A percentile compares a stretch with the other conserved stretches of the same genome.
These are phyloP conservation scores for Lagorchestes hirsutus DNA, from an alignment of 2,797 vertebrate species.

Conservation along the genomic window DNA sequence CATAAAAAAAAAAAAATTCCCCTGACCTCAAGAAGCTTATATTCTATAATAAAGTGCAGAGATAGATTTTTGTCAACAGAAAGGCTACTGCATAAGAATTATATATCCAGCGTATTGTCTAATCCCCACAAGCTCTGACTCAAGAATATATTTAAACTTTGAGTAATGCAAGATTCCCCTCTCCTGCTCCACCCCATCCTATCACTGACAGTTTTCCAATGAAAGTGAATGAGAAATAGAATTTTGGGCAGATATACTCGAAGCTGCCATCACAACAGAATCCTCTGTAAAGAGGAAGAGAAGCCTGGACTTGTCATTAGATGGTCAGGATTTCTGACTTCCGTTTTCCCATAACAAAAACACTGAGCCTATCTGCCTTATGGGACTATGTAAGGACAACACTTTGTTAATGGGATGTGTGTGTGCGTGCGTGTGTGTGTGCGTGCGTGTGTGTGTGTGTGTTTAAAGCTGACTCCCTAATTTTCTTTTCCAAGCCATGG, in stretches of 20 bases:
- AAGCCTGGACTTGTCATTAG: neutral
- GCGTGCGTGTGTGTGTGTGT: neutral
- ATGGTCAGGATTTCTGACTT: neutral
- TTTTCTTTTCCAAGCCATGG: neutral
- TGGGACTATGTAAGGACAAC: neutral
- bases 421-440: neutral
- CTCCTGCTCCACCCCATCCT: neutral
- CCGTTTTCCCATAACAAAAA: neutral
- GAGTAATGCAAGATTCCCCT: neutral
- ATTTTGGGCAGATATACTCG: neutral
- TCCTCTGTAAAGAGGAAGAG: neutral
- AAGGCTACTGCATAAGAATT: neutral
- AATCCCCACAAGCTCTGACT: neutral
- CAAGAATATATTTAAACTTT: slow-evolving; percentile 20
- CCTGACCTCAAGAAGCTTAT: neutral
- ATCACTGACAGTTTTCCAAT: neutral
- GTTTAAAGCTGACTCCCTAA: neutral
- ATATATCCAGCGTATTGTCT: neutral
- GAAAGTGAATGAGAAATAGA: slow-evolving; percentile 28
- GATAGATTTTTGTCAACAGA: neutral
- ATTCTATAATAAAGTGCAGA: neutral
- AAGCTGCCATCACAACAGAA: neutral
- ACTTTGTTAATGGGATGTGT: neutral
- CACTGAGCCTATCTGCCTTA: neutral
- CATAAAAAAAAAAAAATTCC: neutral